phyloP scores from a whole-genome alignment of 1,140 invertebrate genomes.

The Diabrotica virgifera region DNA sequence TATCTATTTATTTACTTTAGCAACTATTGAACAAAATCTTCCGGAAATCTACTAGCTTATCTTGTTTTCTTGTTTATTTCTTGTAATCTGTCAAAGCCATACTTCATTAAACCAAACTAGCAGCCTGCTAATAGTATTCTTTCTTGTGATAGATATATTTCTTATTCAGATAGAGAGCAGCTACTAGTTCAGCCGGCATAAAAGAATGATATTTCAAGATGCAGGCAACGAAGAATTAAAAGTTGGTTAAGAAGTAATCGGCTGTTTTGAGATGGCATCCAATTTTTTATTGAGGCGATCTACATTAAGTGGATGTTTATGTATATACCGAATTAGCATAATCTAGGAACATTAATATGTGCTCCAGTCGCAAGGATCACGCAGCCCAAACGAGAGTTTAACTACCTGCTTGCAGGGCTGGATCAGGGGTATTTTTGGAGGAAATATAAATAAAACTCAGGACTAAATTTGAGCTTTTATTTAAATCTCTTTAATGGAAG shows the following conservation, averaged over 20 bases:
- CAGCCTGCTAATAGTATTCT: too few species aligned
- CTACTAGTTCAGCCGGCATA: constrained; percentile 5
- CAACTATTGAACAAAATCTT: too few species aligned
- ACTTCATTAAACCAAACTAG: too few species aligned
- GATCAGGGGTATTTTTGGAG: not conserved
- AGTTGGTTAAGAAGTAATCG: constrained; percentile 12
- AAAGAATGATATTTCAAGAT: not conserved
- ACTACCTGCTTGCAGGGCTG: constrained; percentile 25
- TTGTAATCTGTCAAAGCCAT: too few species aligned
- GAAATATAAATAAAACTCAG: too few species aligned
- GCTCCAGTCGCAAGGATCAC: constrained; percentile 26
- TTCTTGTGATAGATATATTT: too few species aligned
- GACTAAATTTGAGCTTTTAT: too few species aligned
- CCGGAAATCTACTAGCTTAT: too few species aligned
- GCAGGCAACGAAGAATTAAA: not conserved
- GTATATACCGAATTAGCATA: constrained; percentile 41
- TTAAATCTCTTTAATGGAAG: too few species aligned
- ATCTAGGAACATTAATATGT: constrained; percentile 38
- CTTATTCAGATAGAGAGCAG: not conserved
- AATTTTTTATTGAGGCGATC: constrained; percentile 33
- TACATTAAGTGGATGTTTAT: constrained; percentile 41
- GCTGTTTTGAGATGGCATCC: constrained; percentile 19
- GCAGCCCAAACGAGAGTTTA: constrained; percentile 37
- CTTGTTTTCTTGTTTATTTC: too few species aligned
- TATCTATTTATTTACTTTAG: too few species aligned